Conservation (phyloP, 2,797 vertebrate genomes). For the Coccyzus lansbergi region DNA sequence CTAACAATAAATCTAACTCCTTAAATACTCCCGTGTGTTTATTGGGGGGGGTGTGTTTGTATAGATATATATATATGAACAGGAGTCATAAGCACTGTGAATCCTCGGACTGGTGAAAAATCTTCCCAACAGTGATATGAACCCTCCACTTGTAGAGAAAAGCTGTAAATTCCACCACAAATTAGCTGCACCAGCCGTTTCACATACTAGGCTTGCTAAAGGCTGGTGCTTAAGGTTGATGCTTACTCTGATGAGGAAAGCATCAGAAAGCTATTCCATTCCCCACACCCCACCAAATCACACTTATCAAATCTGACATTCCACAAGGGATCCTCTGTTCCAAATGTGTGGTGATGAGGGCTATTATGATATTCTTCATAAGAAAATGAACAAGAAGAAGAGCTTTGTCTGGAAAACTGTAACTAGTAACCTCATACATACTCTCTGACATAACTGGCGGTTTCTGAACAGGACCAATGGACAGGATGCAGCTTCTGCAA, state of each 20-base stretch:
- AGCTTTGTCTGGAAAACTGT: neutral
- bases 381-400: neutral
- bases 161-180: neutral
- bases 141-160: neutral
- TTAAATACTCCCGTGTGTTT: neutral
- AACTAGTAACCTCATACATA: neutral
- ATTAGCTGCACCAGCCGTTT: conserved; percentile 21
- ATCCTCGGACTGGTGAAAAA: neutral
- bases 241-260: neutral
- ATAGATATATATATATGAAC: neutral
- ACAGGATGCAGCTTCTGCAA: neutral
- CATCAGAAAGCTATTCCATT: neutral
- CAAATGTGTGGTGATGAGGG: fast-evolving
- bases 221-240: neutral
- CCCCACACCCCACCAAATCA: neutral
- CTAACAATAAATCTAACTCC: neutral
- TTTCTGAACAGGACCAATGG: neutral
- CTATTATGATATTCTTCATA: neutral
- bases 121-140: neutral
- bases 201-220: fast-evolving
- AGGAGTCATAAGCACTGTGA: neutral
- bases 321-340: neutral
- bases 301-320: neutral
- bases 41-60: neutral
- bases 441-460: neutral